Percentiles rank a stretch among this genome's conserved stretches.
Conservation (phyloP, 2,888 invertebrate genomes). For the Chelonus formosanus region DNA sequence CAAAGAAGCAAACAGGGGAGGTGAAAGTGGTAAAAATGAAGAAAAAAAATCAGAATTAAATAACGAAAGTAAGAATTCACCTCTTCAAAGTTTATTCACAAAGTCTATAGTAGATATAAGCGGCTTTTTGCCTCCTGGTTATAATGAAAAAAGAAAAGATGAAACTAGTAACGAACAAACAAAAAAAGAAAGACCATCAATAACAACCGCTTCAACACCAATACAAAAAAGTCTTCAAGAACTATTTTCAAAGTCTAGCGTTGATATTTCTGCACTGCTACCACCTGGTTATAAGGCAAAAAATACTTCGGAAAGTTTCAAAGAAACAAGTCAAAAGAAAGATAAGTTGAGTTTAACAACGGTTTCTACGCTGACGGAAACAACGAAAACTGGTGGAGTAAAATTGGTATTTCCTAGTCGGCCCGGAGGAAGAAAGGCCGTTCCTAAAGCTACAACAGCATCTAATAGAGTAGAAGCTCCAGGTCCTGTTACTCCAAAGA, state of each 20-base stretch:
- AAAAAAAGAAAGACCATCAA: background rate
- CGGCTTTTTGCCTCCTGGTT: slow-evolving; percentile 68
- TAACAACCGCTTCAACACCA: slow-evolving; percentile 24
- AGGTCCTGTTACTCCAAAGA: slow-evolving; percentile 71
- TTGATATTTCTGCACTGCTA: slow-evolving; percentile 66
- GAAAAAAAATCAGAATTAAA: slow-evolving; percentile 4
- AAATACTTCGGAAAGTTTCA: slow-evolving; percentile 35
- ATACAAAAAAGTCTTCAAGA: slow-evolving; percentile 52
- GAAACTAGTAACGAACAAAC: background rate
- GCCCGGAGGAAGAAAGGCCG: slow-evolving; percentile 73
- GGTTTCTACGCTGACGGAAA: slow-evolving; percentile 60
- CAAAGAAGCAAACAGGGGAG: slow-evolving; percentile 63
- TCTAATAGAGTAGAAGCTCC: slow-evolving; percentile 65
- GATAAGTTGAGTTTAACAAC: slow-evolving; percentile 54
- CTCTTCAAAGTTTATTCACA: slow-evolving; percentile 49
- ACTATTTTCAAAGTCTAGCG: slow-evolving; percentile 56
- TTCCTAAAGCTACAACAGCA: slow-evolving; percentile 69
- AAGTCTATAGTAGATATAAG: slow-evolving; percentile 61
- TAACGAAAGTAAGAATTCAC: slow-evolving; percentile 28
- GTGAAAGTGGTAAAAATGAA: slow-evolving; percentile 5
- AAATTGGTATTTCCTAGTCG: slow-evolving; percentile 85
- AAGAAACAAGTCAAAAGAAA: slow-evolving; percentile 27
- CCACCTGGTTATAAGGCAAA: slow-evolving; percentile 69
- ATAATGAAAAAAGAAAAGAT: slow-evolving; percentile 51
- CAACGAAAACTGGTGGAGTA: slow-evolving; percentile 61